phyloP scores from a whole-genome alignment of 2,888 invertebrate species.

The Julus scanicus region DNA sequence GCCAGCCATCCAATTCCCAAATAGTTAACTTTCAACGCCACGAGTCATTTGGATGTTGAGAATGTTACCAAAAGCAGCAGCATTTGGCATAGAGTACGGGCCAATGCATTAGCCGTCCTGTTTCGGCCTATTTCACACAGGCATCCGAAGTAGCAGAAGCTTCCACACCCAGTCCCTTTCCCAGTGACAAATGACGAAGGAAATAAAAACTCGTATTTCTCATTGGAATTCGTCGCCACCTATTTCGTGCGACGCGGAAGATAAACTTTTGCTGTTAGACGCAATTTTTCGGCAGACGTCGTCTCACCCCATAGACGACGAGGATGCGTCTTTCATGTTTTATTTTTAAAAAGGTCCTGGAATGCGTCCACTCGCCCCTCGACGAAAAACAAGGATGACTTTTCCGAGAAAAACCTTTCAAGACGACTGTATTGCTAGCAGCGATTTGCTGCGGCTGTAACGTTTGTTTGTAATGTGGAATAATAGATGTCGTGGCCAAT shows the following conservation, averaged over 20 bases:
- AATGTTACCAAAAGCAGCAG: background rate
- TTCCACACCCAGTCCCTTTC: background rate
- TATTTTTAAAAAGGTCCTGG: background rate
- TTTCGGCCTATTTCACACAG: slow-evolving; percentile 22
- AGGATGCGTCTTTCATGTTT: background rate
- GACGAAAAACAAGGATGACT: background rate
- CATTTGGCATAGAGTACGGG: background rate
- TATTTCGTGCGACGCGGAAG: background rate
- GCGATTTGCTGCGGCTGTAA: background rate
- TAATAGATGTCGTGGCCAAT: too few relatives aligned
- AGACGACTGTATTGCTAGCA: background rate
- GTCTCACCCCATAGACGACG: background rate
- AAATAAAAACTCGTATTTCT: background rate
- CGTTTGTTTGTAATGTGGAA: too few relatives aligned
- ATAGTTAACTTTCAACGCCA: slow-evolving; percentile 21
- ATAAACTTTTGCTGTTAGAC: background rate
- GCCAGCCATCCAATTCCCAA: slow-evolving; percentile 6
- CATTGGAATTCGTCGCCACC: slow-evolving; percentile 37
- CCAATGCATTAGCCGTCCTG: slow-evolving; percentile 6
- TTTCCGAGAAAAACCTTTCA: background rate
- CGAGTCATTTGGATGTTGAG: background rate
- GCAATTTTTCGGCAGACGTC: background rate
- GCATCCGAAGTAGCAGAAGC: background rate
- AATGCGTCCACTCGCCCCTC: background rate
- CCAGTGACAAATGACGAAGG: slow-evolving; percentile 9